These are phyloP conservation scores for Chionis minor DNA, from an alignment of 2,113 vertebrate genomes.

Conservation along the genomic window DNA sequence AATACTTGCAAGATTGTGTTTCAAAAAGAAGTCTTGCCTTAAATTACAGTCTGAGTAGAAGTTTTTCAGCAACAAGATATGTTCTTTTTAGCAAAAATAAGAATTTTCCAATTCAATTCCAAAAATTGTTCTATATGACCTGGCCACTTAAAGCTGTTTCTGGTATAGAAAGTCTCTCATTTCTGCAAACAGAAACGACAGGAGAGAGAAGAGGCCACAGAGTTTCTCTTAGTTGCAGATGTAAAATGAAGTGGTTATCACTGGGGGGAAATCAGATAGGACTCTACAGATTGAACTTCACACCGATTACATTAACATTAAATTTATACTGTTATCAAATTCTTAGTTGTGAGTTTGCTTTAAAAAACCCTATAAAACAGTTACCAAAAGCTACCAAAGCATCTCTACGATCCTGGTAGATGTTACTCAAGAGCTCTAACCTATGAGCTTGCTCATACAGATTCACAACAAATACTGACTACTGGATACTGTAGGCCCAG, in stretches of 20 bases:
- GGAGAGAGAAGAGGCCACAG: not conserved
- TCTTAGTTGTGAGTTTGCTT: not conserved
- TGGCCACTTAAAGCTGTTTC: not conserved
- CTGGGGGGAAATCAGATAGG: not conserved
- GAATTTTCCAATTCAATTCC: not conserved
- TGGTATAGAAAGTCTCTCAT: not conserved
- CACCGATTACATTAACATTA: not conserved
- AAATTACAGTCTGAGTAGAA: not conserved
- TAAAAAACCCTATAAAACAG: not conserved
- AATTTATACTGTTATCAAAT: not conserved
- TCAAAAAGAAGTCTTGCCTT: not conserved
- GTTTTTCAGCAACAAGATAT: not conserved
- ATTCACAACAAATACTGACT: not conserved
- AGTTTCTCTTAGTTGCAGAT: not conserved
- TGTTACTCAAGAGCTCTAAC: not conserved
- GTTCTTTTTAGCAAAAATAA: not conserved
- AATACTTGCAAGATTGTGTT: not conserved
- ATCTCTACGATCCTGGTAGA: not conserved
- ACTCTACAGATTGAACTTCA: not conserved
- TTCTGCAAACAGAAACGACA: not conserved
- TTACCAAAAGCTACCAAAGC: not conserved
- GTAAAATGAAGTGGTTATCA: not conserved
- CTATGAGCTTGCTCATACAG: not conserved
- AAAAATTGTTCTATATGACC: not conserved
- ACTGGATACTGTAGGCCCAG: not conserved